Evolutionary conservation across 2,797 vertebrate species (phyloP).

Genomic region (Meda fulgida): DNA sequence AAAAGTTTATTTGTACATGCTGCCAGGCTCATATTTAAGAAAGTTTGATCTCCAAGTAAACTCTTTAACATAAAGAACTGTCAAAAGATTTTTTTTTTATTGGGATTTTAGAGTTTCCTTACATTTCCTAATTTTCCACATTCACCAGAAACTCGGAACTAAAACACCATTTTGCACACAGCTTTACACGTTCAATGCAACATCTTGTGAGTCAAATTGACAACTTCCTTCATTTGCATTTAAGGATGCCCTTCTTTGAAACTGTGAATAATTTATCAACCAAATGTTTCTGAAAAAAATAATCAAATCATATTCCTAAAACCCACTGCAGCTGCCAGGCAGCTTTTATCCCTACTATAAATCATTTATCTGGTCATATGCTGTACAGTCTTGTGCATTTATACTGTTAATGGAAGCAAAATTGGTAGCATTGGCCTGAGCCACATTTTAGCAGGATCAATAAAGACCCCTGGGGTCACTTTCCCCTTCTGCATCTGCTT

Average conservation of each 20-base stretch:
- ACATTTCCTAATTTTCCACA: background rate
- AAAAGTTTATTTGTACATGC: background rate
- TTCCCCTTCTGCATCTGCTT: conserved; percentile 68
- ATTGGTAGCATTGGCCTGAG: conserved; percentile 7
- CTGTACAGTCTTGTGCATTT: background rate
- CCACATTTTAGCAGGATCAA: conserved; percentile 41
- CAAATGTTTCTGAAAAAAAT: background rate
- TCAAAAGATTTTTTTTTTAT: background rate
- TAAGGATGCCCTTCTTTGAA: background rate
- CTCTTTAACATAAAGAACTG: background rate
- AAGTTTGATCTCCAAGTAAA: background rate
- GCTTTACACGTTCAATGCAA: background rate
- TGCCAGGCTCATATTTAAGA: background rate
- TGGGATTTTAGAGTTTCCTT: no score
- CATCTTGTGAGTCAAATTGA: background rate
- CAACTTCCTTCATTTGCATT: background rate
- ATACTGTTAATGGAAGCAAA: background rate
- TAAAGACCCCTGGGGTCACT: conserved; percentile 28
- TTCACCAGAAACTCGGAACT: background rate
- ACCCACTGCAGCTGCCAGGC: background rate
- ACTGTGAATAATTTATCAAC: background rate
- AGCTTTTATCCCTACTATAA: background rate
- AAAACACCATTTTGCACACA: background rate
- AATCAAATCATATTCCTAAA: conserved; percentile 5
- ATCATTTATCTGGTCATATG: conserved; percentile 3